Base-by-base conservation (phyloP, 2,113 vertebrate genomes). In the Paradisaea rubra region DNA sequence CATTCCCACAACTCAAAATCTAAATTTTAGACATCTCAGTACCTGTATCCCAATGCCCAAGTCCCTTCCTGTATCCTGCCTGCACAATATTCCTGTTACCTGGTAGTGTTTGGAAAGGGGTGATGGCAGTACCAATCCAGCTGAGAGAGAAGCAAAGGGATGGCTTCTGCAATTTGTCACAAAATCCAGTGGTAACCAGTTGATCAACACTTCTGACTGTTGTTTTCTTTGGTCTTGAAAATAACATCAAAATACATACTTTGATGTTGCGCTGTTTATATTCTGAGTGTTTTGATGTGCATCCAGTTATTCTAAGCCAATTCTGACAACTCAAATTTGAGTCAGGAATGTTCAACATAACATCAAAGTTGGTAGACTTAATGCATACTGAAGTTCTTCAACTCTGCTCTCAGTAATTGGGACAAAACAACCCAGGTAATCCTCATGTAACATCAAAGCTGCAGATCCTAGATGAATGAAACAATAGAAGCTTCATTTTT, bases 391-490 rank as follows among this genome's bases (percentile, higher is more conserved):
- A 96, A 95, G 82, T 91, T 97, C 94, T 97, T 95, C 95, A 97
- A 96, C 95, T 96, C 92, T 93, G 53, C 93, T 79, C 93, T 93
- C 92, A 92, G 88, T 97, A 98, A 97, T 73, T 97, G 97, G 95
- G 94, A 97, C 94, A 97, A 97, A 98, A 98, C 81, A 91, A 97
- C 74, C 63, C 92, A 97, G 95, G 96, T 96, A 98, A 95, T 95
- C 89, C 96, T 81, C 90, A 83, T 89, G 87, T 96, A 97, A 97
- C 96, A 97, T 97, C 97, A 97, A 98, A 98, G 96, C 94, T 89
- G 30, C 22, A 82, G 44, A 27, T 89, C 82, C 91, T 92, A 96
- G 88, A 96, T 81, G 93, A 97, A 96, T 96, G 90, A 91, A 91
- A 94, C 82, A 97, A 94, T 65, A 94, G 91, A 96, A 93, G 60